These are phyloP conservation scores for Pomatostomus ruficeps DNA, from an alignment of 2,113 vertebrate genomes.

Conservation along the genomic window DNA sequence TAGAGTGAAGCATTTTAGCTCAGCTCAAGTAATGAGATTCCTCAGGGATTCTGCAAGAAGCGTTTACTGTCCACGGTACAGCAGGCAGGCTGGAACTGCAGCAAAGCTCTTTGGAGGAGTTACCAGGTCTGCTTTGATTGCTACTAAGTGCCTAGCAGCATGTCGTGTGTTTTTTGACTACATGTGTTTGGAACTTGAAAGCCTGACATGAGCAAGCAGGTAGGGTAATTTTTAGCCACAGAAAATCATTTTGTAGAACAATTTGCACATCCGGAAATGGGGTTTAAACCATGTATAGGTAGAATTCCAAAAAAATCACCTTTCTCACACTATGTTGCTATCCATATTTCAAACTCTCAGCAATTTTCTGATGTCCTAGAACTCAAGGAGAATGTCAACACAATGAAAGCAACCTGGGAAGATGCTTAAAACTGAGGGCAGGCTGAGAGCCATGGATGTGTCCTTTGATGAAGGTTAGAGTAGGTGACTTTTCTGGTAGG, in stretches of 20 bases:
- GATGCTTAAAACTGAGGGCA: not conserved
- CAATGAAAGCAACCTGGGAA: not conserved
- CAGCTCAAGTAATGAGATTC: constrained; percentile 36
- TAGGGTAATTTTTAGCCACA: not conserved
- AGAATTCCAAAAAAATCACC: not conserved
- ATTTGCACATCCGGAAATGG: not conserved
- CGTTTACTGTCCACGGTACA: not conserved
- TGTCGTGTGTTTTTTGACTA: not conserved
- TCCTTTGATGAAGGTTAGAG: not conserved
- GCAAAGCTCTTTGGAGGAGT: not conserved
- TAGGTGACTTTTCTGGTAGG: not conserved
- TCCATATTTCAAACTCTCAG: not conserved
- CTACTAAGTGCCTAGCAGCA: not conserved
- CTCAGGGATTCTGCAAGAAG: not conserved
- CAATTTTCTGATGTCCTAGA: not conserved
- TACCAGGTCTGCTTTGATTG: not conserved
- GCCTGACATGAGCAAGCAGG: not conserved
- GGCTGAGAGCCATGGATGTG: not conserved
- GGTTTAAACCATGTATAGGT: not conserved
- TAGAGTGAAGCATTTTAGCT: not conserved
- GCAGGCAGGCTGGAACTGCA: not conserved
- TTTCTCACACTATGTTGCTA: not conserved
- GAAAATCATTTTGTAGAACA: not conserved
- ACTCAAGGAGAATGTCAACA: not conserved
- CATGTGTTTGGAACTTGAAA: not conserved